Evolutionary conservation across 2,888 invertebrate species (phyloP).

Genomic region (Melieria omissa): DNA sequence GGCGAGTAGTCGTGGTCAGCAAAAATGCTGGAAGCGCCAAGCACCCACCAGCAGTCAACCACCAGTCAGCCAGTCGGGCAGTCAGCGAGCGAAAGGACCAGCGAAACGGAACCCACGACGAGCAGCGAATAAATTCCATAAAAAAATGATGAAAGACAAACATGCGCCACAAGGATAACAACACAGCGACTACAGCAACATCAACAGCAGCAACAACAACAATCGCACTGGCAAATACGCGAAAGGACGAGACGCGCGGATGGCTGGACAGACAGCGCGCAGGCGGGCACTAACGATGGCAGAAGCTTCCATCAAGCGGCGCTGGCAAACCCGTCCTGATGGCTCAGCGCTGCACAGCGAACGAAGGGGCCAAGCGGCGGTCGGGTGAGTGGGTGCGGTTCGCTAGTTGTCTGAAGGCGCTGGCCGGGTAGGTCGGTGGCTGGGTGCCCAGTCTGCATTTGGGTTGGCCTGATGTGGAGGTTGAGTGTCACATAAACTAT

Average conservation of each 20-base stretch:
- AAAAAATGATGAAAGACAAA: slow-evolving; percentile 61
- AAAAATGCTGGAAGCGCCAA: slow-evolving; percentile 13
- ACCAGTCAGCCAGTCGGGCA: background rate
- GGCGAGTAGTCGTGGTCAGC: slow-evolving; percentile 20
- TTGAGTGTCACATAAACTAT: slow-evolving; percentile 36
- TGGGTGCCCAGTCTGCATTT: background rate
- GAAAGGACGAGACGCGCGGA: background rate
- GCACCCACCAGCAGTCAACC: background rate
- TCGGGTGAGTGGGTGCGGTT: background rate
- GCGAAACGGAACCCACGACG: slow-evolving; percentile 43
- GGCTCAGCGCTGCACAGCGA: background rate
- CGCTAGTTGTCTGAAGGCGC: background rate
- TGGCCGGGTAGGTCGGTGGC: background rate
- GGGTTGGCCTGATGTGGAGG: slow-evolving; percentile 24
- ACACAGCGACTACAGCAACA: slow-evolving; percentile 20
- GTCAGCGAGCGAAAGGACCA: slow-evolving; percentile 30
- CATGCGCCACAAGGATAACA: slow-evolving; percentile 58
- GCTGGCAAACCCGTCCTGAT: background rate
- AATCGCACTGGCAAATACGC: background rate
- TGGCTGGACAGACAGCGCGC: background rate
- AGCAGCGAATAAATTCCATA: slow-evolving; percentile 52
- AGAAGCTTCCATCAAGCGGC: background rate
- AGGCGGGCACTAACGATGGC: slow-evolving; percentile 36
- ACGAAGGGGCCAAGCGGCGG: background rate
- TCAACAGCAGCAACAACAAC: background rate